Base-by-base conservation (phyloP, 1,140 invertebrate species). In the Cyphomyrmex costatus region DNA sequence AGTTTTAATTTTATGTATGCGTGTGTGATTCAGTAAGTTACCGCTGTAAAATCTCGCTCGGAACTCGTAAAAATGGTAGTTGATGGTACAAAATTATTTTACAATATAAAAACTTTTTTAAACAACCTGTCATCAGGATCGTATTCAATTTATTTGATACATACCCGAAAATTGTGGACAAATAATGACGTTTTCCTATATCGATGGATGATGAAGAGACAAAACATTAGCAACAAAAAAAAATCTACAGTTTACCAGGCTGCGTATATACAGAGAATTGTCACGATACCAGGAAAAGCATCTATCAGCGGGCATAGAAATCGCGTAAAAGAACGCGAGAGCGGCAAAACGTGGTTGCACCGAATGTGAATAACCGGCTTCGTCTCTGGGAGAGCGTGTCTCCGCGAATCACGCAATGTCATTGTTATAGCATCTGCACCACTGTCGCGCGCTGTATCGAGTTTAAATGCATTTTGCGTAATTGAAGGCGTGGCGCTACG, bases 401-500 rank as follows among this genome's bases (percentile, higher is more conserved):
- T 42, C 19, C 19, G 33, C 49, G 42, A 79, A 80, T 36, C 49
- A 27, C 33, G 27, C 73, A 53, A 51, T 66, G 53, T 19, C 53
- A 70, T 46, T 51, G 60, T 36, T 30, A 60, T 36, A 14, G 58
- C 30, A 24, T 36, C 21, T 36, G 49, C 56, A 61, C 21, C 74
- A 51, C 30, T 33, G n/a, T n/a, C 30, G 10, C 12, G 42, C 36
- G 33, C 84, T 92, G 88, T 91, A 92, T 93, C 63, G 88, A 86
- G 90, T 90, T 93, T 93, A 93, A 93, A 93, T 92, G 93, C 91
- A 88, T 93, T 92, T 88, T 87, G 90, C 88, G 91, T 94, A 94
- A 94, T 93, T 94, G 92, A 94, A 94, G 92, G 86, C 71, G 74
- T 84, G 78, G 89, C 65, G 65, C 76, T 53, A 58, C 78, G 80